Evolutionary conservation across 2,113 vertebrate species (phyloP).

Genomic region (Mastomys coucha): DNA sequence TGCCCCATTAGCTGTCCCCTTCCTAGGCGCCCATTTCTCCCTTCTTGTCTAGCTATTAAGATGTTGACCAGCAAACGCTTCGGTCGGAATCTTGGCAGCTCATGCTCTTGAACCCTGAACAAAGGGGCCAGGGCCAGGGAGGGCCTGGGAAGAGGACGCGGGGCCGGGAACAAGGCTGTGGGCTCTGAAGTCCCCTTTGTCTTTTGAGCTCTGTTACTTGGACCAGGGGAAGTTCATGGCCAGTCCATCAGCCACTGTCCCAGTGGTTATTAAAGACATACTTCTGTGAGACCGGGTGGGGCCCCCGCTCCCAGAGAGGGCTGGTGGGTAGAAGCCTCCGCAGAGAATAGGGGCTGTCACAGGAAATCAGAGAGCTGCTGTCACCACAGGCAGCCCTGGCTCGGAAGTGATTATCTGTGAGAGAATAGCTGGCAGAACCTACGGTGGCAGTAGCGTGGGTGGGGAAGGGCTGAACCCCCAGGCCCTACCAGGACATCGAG

Average conservation of each 20-base stretch:
- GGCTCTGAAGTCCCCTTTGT: conserved; percentile 77
- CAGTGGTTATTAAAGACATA: conserved; percentile 70
- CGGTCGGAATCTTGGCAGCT: conserved; percentile 74
- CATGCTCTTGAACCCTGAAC: conserved; percentile 58
- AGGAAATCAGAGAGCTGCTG: conserved; percentile 68
- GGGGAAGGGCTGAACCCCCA: neutral
- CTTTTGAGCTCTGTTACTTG: conserved; percentile 66
- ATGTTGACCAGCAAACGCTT: conserved; percentile 59
- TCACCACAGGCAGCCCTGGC: conserved; percentile 47
- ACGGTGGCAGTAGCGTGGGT: conserved; percentile 53
- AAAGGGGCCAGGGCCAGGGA: conserved; percentile 62
- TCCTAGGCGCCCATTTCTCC: neutral
- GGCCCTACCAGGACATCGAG: neutral
- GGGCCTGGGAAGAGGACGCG: conserved; percentile 69
- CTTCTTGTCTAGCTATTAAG: conserved; percentile 18
- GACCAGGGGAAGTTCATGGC: conserved; percentile 70
- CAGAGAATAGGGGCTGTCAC: conserved; percentile 77
- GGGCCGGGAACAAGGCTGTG: neutral
- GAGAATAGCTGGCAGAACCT: conserved; percentile 65
- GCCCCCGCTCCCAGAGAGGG: conserved; percentile 50
- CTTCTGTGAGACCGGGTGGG: conserved; percentile 76
- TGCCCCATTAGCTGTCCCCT: neutral
- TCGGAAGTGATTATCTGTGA: conserved; percentile 58
- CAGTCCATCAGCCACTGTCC: conserved; percentile 70
- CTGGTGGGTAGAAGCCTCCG: conserved; percentile 55